Conservation (phyloP, 2,888 invertebrate species). For the Xestia ashworthii region DNA sequence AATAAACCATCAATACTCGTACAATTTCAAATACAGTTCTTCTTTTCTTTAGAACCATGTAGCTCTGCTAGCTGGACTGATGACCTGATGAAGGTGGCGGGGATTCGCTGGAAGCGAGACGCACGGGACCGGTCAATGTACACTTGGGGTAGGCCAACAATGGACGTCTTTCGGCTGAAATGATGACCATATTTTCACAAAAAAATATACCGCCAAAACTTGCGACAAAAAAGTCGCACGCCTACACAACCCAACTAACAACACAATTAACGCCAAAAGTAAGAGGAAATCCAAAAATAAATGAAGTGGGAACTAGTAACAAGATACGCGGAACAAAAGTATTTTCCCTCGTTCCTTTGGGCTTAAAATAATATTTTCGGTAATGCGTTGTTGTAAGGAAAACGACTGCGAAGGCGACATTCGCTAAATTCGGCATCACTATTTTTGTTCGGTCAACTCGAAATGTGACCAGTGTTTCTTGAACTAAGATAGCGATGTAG, state of each 20-base stretch:
- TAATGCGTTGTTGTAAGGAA: conserved; percentile 53
- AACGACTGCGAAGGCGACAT: conserved; percentile 54
- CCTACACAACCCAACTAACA: conserved; percentile 22
- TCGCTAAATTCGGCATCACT: conserved; percentile 64
- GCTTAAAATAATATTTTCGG: conserved; percentile 66
- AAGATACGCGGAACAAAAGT: conserved; percentile 72
- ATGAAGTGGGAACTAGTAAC: conserved; percentile 67
- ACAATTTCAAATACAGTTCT: too few species aligned
- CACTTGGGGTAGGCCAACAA: too few species aligned
- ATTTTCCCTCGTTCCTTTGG: conserved; percentile 60
- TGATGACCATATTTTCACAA: not conserved
- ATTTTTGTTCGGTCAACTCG: conserved; percentile 62
- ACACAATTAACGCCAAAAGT: conserved; percentile 38
- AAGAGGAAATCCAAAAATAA: conserved; percentile 66
- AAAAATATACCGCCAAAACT: not conserved
- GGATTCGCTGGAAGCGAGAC: too few species aligned
- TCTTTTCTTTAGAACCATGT: too few species aligned
- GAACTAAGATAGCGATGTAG: not conserved
- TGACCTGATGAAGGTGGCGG: too few species aligned
- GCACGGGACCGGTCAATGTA: too few species aligned
- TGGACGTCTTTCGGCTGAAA: too few species aligned
- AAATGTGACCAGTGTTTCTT: conserved; percentile 19
- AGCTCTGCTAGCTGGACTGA: too few species aligned
- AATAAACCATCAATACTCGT: too few species aligned
- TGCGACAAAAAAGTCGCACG: conserved; percentile 29